Base-by-base conservation (phyloP, 1,140 invertebrate species). In the Penaeus japonicus region DNA sequence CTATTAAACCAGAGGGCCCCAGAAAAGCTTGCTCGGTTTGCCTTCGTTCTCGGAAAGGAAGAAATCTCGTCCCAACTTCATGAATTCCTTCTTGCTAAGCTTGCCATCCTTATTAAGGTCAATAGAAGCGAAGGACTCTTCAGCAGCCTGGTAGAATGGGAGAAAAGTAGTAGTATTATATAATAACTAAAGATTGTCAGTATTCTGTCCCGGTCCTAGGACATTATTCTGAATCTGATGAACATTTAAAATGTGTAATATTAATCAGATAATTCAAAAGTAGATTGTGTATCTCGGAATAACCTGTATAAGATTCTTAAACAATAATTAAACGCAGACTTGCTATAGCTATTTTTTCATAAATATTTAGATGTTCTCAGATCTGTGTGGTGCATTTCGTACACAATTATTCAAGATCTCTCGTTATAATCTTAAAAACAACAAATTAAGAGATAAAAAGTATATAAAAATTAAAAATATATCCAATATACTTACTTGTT, bases 1-100 rank as follows among this genome's bases (percentile, higher is more conserved):
- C 15, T 12, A 10, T 47, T 4, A 47, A 47, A 15, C 47, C 57
- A 97, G 92, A 15, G 96, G 96, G 57, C 96, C 96, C 96, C 96
- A 97, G 91, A 97, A 97, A 93, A 96, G 95, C 93, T 96, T 96
- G 91, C 96, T 96, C 59, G 96, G 95, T 90, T 93, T 94, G 3
- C 92, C 94, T 90, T 96, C 94, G 92, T 97, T 95, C 92, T 96
- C 95, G 2, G 95, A 95, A 22, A 95, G 92, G 92, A 97, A 96
- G 92, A 95, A 97, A 80, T 97, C 96, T 87, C 95, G 94, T 18
- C 96, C 96, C 70, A 96, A 93, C 91, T 95, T 95, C 1, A 96
- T 94, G 91, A 97, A 97, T 92, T 97, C 96, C 92, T 96, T 94
- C 24, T 95, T 91, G 57, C 94, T 96, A 54, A 97, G 93, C 92